Percentiles rank a stretch among this genome's conserved stretches.
Conservation (phyloP, 2,113 vertebrate species). For the Ovibos moschatus region DNA sequence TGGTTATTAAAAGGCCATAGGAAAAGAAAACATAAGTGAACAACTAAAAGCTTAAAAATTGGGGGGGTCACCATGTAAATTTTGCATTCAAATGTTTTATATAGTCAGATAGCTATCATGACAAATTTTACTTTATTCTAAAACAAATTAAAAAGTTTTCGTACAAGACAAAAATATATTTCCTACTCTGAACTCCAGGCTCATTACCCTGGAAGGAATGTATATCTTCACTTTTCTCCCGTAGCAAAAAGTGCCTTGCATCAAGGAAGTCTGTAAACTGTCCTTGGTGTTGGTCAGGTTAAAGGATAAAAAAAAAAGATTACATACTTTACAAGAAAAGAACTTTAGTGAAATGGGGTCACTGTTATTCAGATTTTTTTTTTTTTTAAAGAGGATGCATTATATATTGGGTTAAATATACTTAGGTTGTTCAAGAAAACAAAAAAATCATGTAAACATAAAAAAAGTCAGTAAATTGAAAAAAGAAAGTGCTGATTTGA, state of each 20-base stretch:
- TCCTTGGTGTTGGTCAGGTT: not conserved
- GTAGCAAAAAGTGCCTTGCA: not conserved
- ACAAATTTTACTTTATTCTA: not conserved
- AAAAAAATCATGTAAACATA: not conserved
- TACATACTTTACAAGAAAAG: not conserved
- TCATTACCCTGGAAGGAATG: not conserved
- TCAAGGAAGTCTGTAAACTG: not conserved
- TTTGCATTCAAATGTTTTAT: not conserved
- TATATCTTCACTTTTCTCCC: not conserved
- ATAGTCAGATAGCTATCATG: not conserved
- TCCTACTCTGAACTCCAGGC: not conserved
- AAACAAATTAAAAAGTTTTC: not conserved
- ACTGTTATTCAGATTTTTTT: not conserved
- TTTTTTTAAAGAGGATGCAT: not conserved
- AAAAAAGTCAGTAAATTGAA: constrained; percentile 3
- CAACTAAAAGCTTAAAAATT: not conserved
- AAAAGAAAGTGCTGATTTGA: constrained; percentile 30
- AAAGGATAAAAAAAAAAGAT: not conserved
- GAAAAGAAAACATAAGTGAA: not conserved
- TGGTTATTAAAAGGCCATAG: not conserved
- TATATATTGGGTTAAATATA: not conserved
- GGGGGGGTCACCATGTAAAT: not conserved
- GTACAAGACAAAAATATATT: not conserved
- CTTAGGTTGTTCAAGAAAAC: constrained; percentile 23
- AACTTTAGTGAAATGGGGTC: not conserved